These are phyloP conservation scores for Acropternis orthonyx DNA, from an alignment of 2,797 vertebrate species.

Conservation along the genomic window DNA sequence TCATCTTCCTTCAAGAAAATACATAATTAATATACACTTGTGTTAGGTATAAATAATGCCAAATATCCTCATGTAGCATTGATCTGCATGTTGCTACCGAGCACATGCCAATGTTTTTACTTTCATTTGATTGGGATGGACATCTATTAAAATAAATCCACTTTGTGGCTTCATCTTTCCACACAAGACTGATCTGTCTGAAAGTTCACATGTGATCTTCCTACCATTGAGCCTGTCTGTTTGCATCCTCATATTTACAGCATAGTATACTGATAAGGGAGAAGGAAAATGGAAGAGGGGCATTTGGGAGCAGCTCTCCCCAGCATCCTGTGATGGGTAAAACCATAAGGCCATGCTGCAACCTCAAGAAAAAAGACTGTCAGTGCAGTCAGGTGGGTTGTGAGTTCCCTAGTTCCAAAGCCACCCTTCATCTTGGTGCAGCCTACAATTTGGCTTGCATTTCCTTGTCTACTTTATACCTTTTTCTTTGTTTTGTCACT, in stretches of 20 bases:
- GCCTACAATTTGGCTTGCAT: background rate
- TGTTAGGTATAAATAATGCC: background rate
- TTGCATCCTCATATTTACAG: background rate
- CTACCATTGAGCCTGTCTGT: background rate
- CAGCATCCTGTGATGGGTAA: background rate
- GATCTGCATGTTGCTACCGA: background rate
- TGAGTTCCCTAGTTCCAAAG: background rate
- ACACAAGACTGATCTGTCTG: background rate
- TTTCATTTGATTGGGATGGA: background rate
- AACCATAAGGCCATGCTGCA: fast-evolving
- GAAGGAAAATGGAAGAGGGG: background rate
- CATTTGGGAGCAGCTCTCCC: background rate
- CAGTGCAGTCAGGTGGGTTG: background rate
- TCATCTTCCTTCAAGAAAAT: background rate
- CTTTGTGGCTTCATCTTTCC: background rate
- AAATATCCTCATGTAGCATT: background rate
- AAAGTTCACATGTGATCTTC: background rate
- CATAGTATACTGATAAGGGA: background rate
- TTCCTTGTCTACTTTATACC: background rate
- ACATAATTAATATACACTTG: background rate
- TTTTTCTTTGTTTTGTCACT: background rate
- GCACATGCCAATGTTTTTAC: background rate
- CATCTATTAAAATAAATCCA: background rate
- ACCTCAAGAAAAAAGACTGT: background rate
- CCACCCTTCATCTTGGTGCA: background rate